Evolutionary conservation across 2,888 invertebrate species (phyloP), one percentile per base, ranked within the genome.

Genomic region (Frankliniella intonsa): DNA sequence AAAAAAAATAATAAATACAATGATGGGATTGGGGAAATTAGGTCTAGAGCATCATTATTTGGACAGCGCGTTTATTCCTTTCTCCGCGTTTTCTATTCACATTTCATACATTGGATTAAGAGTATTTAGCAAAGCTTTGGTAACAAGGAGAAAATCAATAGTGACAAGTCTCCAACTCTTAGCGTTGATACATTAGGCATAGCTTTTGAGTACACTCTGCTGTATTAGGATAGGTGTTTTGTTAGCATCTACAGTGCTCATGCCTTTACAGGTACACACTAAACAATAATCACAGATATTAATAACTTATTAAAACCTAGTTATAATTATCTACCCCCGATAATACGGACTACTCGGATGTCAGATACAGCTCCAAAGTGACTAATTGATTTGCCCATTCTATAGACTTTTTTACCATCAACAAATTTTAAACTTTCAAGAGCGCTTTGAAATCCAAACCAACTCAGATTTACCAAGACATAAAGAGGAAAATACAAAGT

Each of bases 281-380:
- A 76, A 76, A 76, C 69, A 76, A 25, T 62, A 76, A 76, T 76
- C 69, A 76, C 69, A 76, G 69, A 76, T 76, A 76, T 25, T 76
- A 25, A 76, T 25, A 25, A 76, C 9, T 25, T 25, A 25, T 25
- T 76, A 76, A 22, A 76, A 76, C 22, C 69, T 76, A 76, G 10
- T 14, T 14, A 62, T 62, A 17, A 19, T 62, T 5, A 38, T 38
- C 38, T 38, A 38, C 38, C 38, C 38, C 38, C 38, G 5, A 38
- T 38, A 38, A 38, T n/a, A 38, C 38, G 5, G 38, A 38, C 38
- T 38, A 38, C 38, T 38, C 38, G 5, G 38, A 38, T 38, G 38
- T 38, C 38, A 38, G 2, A 38, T 38, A 38, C 38, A 38, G 38
- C 38, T 38, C 38, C 2, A 38, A 38, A 38, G 38, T 38, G 38